These are phyloP conservation scores for Choristoneura rosaceana DNA, from an alignment of 2,888 invertebrate genomes.

Conservation along the genomic window DNA sequence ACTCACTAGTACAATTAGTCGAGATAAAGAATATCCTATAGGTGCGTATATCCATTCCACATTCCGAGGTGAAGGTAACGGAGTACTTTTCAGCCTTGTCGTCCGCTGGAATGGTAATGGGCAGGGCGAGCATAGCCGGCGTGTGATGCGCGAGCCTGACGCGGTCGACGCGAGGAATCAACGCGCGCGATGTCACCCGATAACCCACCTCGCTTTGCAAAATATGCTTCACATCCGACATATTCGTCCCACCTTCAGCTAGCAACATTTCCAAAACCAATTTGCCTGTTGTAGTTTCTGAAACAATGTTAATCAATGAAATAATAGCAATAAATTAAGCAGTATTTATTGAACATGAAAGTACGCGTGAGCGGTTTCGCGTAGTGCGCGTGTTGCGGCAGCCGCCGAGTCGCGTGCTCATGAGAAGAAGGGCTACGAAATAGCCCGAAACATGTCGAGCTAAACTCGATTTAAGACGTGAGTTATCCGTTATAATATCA, in stretches of 20 bases:
- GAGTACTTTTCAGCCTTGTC: slow-evolving; percentile 69
- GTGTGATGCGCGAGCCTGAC: slow-evolving; percentile 67
- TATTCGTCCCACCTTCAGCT: slow-evolving; percentile 70
- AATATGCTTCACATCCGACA: slow-evolving; percentile 71
- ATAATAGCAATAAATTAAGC: too few relatives aligned
- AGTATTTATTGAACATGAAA: too few relatives aligned
- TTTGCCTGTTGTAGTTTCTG: slow-evolving; percentile 72
- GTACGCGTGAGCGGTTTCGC: too few relatives aligned
- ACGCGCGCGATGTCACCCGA: slow-evolving; percentile 61
- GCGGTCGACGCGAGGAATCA: slow-evolving; percentile 62
- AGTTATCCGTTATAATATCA: too few relatives aligned
- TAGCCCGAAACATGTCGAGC: too few relatives aligned
- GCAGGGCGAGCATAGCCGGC: slow-evolving; percentile 59
- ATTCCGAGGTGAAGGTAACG: slow-evolving; percentile 73
- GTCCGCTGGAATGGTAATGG: slow-evolving; percentile 62
- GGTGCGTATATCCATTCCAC: slow-evolving; percentile 77
- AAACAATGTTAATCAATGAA: slow-evolving; percentile 46
- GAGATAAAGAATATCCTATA: slow-evolving; percentile 69
- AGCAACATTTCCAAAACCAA: slow-evolving; percentile 71
- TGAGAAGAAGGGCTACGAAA: too few relatives aligned
- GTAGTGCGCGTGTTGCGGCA: too few relatives aligned
- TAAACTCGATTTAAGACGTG: too few relatives aligned
- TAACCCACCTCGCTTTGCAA: slow-evolving; percentile 62
- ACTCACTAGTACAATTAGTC: slow-evolving; percentile 31
- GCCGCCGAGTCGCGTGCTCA: too few relatives aligned